A percentile compares a stretch with the other conserved stretches of the same genome.
Evolutionary conservation across 2,113 vertebrate genomes (phyloP).

Genomic region (Nothocercus julius): DNA sequence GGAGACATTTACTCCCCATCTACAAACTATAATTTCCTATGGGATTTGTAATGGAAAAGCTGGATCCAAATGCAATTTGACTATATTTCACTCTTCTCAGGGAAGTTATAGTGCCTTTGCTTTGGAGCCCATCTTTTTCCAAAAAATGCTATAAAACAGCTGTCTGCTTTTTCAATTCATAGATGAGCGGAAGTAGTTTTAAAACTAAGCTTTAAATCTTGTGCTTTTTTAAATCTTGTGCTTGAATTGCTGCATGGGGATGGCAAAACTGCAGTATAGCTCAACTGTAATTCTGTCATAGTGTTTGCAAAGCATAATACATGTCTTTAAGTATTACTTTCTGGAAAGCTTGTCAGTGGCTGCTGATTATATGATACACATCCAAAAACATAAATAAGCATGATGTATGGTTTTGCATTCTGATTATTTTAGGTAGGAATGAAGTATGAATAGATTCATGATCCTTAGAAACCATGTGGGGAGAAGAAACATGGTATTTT

Average conservation of each 20-base stretch:
- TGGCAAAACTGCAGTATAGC: background rate
- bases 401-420: rapidly evolving
- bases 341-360: background rate
- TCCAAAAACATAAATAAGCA: background rate
- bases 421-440: background rate
- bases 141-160: background rate
- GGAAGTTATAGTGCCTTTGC: background rate
- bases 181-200: background rate
- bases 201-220: slow-evolving; percentile 9
- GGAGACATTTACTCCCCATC: background rate
- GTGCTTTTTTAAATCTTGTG: background rate
- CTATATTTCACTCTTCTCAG: background rate
- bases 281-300: background rate
- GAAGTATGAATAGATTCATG: background rate
- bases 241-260: background rate
- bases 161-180: background rate
- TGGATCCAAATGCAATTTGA: background rate
- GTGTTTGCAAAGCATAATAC: background rate
- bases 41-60: slow-evolving; percentile 13
- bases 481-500: background rate
- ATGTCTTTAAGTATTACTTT: background rate
- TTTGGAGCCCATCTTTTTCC: background rate
- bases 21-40: slow-evolving; percentile 4
- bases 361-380: background rate
- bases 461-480: background rate